Base-by-base conservation (phyloP, 2,113 vertebrate species). In the Pristiophorus japonicus region DNA sequence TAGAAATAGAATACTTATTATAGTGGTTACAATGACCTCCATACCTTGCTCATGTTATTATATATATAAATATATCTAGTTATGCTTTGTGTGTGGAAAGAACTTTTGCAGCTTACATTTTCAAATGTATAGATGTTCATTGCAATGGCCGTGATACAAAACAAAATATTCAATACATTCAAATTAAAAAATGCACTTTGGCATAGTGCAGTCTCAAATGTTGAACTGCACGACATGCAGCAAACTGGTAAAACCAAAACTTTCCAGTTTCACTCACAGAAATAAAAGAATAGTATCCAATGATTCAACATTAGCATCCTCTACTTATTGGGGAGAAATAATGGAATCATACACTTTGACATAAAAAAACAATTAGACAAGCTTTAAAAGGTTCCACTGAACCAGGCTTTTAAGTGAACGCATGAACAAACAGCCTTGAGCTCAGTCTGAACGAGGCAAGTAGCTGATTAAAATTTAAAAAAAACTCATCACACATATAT, bases 391-490 rank as follows among this genome's bases (percentile, higher is more conserved):
- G 91, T 42, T 94, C 93, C 42, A 47, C 12, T 12, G 4, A 51
- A 70, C 42, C 8, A 30, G 12, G 45, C 14, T 70, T 94, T 47
- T 30, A 34, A 3, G 4, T 70, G 93, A 45, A 30, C 18, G 66
- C 65, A 94, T n/a, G 42, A 94, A 73, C 12, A 94, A 67, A 66
- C 91, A 51, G 65, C 93, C 65, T 70, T n/a, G 30, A 45, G 93
- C 42, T 70, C 66, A 70, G 14, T 70, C 66, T 47, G 66, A 42
- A 51, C 8, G n/a, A 70, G 65, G 45, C 66, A 70, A 51, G 42
- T 70, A 5, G 45, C 93, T 73, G 93, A 94, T 94, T 94, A 94
- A 94, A 94, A 94, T 24, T 45, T n/a, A n/a, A n/a, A 30, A 70
- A 94, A 45, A 47, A 42, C 65, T 94, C 65, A 94, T 94, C 66